A percentile compares a stretch with the other conserved stretches of the same genome.
Conservation (phyloP, 1,140 invertebrate genomes). For the Xylocopa sonorina region DNA sequence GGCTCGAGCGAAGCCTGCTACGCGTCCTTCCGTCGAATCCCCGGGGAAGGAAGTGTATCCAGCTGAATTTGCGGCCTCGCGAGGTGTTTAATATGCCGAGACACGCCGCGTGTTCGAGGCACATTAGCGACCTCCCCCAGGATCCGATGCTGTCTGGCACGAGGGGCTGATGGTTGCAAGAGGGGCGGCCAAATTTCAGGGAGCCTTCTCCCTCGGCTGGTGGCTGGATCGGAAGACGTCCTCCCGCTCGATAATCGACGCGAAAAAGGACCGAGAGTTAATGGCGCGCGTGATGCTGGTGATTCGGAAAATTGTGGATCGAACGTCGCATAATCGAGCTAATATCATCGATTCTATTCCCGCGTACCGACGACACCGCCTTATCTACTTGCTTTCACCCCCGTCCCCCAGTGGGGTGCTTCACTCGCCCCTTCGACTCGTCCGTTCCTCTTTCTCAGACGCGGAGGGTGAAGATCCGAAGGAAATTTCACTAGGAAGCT, state of each 20-base stretch:
- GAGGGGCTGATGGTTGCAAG: neutral
- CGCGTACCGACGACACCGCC: slow-evolving; percentile 35
- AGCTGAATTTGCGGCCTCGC: slow-evolving; percentile 49
- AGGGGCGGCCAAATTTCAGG: slow-evolving; percentile 1
- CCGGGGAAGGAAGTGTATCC: slow-evolving; percentile 15
- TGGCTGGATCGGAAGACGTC: slow-evolving; percentile 33
- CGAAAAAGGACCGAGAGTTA: slow-evolving; percentile 61
- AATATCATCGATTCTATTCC: slow-evolving; percentile 68
- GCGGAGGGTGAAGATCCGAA: slow-evolving; percentile 62
- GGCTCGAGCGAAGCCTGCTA: neutral
- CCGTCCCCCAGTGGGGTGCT: neutral
- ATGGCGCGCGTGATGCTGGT: slow-evolving; percentile 70
- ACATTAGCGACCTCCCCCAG: slow-evolving; percentile 62
- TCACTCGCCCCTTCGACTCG: neutral
- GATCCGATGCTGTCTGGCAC: neutral
- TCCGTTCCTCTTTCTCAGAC: slow-evolving; percentile 35
- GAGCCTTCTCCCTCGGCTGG: slow-evolving; percentile 4
- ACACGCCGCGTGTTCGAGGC: slow-evolving; percentile 60
- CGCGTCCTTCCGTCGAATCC: slow-evolving; percentile 24
- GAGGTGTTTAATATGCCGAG: slow-evolving; percentile 66
- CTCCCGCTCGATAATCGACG: slow-evolving; percentile 54
- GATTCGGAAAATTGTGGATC: slow-evolving; percentile 75
- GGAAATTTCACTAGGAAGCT: slow-evolving; percentile 73
- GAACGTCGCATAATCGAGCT: slow-evolving; percentile 70
- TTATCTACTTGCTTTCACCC: neutral